phyloP scores from a whole-genome alignment of 2,797 vertebrate species.

The Kryptopterus vitreolus region DNA sequence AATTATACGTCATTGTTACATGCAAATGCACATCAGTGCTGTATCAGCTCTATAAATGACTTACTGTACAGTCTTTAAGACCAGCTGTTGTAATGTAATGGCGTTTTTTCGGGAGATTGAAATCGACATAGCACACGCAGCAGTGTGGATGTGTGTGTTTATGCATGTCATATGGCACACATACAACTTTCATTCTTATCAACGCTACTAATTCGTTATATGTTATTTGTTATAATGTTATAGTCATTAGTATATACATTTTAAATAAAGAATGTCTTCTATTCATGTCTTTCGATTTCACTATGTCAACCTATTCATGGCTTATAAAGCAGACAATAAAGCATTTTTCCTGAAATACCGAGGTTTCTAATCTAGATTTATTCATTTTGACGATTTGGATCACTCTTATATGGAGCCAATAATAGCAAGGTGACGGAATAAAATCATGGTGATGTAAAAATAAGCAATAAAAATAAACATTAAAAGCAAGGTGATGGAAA shows the following conservation, averaged over 20 bases:
- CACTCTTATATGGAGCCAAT: not conserved
- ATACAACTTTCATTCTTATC: not conserved
- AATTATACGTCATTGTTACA: slow-evolving; percentile 38
- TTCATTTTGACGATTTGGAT: not conserved
- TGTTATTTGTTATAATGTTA: not conserved
- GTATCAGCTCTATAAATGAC: slow-evolving; percentile 57
- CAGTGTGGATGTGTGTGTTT: slow-evolving; percentile 6
- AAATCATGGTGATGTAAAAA: too few species aligned
- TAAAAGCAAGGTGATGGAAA: too few species aligned
- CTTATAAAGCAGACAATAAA: not conserved
- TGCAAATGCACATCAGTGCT: slow-evolving; percentile 17
- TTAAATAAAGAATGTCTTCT: not conserved
- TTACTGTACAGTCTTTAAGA: slow-evolving; percentile 46
- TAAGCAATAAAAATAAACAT: too few species aligned
- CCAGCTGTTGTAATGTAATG: slow-evolving; percentile 40
- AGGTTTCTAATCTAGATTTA: not conserved
- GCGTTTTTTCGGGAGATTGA: slow-evolving; percentile 28
- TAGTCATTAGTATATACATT: too few species aligned
- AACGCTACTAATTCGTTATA: not conserved
- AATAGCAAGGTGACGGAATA: too few species aligned
- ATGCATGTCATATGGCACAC: not conserved
- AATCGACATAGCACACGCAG: slow-evolving; percentile 30
- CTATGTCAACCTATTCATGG: not conserved
- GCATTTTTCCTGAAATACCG: not conserved
- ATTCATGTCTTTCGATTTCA: not conserved